phyloP scores from a whole-genome alignment of 92 coral and sea anemone genomes.

The Epizoanthus scotinus region DNA sequence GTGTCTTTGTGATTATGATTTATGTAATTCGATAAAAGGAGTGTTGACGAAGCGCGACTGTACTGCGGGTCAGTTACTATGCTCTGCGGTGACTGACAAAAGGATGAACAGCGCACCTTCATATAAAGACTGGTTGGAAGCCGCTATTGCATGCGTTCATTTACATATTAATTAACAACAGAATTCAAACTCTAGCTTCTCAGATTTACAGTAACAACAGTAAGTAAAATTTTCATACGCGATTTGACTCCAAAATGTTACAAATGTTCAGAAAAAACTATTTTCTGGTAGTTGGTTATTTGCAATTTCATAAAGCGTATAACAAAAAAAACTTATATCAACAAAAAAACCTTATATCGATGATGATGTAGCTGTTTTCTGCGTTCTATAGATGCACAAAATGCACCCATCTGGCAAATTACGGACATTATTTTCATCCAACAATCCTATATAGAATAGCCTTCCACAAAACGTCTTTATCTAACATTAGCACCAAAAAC shows the following conservation, averaged over 20 bases:
- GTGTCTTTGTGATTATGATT: slow-evolving; percentile 20
- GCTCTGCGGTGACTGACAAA: background rate
- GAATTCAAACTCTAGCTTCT: too few relatives aligned
- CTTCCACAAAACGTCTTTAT: too few relatives aligned
- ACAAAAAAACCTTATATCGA: background rate
- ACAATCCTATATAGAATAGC: too few relatives aligned
- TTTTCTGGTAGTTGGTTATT: too few relatives aligned
- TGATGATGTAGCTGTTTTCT: background rate
- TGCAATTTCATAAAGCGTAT: background rate
- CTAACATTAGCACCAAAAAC: background rate
- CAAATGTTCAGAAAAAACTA: too few relatives aligned
- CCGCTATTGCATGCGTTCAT: too few relatives aligned
- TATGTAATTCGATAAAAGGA: slow-evolving; percentile 25
- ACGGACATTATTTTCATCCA: background rate
- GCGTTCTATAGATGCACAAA: background rate
- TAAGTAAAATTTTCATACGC: too few relatives aligned
- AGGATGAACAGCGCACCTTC: background rate
- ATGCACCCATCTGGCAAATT: background rate
- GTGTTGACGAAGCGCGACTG: background rate
- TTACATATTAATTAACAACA: too few relatives aligned
- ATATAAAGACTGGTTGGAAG: background rate
- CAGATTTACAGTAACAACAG: too few relatives aligned
- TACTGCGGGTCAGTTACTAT: background rate
- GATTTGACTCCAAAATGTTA: too few relatives aligned
- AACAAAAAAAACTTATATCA: background rate